Base-by-base conservation (phyloP, 2,888 invertebrate genomes). In the Apamea anceps region DNA sequence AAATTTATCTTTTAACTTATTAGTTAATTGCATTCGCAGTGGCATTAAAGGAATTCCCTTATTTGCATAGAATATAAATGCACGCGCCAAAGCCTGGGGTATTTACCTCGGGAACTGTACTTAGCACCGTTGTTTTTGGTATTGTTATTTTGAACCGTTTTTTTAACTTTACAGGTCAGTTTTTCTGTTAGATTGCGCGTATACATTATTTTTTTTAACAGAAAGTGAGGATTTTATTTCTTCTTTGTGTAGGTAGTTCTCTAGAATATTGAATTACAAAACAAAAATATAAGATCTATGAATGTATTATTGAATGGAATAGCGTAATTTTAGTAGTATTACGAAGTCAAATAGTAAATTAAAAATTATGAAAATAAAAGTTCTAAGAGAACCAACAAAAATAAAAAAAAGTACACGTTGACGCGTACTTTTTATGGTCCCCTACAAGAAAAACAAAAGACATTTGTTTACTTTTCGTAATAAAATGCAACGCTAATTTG, bases 401-500 rank as follows among this genome's bases (percentile, higher is more conserved):
- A 48, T 1, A 21, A 1, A 3, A 18, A 57, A 75, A 51, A 42
- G 25, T n/a, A 67, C 18, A 63, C 66, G 48, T n/a, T 5, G 13
- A 6, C 12, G n/a, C n/a, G 60, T 12, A 37, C 37, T n/a, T 72
- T 45, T 70, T 65, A 81, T 32, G n/a, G 28, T 75, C 72, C 80
- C 81, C 37, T 72, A 62, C 32, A 65, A 75, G 77, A 65, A 72
- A 77, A 13, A 79, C 60, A 73, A 57, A 71, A 79, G 28, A 75
- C 79, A 80, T 84, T 83, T 82, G 81, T 88, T 88, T 85, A 70
- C 66, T 85, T 85, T 77, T 79, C 57, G 72, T 79, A 83, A 85
- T 82, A 78, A 87, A 87, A 77, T 85, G 86, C 85, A 85, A 85
- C 74, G 82, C 81, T 82, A 90, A 88, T 88, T 90, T 85, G 85